Percentiles rank a stretch among this genome's conserved stretches.
Conservation (phyloP, 2,888 invertebrate genomes). For the Lapara coniferarum region DNA sequence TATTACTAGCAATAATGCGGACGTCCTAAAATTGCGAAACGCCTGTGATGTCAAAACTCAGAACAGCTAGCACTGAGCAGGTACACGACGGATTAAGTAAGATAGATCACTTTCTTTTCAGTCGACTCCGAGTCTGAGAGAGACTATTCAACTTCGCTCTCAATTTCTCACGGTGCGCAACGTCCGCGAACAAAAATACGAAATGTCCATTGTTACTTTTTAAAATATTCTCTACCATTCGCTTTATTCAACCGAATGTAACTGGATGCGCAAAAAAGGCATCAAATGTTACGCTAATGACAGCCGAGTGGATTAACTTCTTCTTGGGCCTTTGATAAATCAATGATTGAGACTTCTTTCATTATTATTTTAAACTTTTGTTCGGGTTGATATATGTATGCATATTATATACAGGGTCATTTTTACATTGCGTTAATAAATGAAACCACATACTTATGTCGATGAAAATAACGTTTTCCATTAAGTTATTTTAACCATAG, state of each 20-base stretch:
- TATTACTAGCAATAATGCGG: conserved; percentile 29
- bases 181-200: conserved; percentile 36
- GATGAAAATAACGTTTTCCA: no score
- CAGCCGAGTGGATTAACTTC: conserved; percentile 8
- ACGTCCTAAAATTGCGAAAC: conserved; percentile 53
- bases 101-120: conserved; percentile 71
- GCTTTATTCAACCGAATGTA: conserved; percentile 25
- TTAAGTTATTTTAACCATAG: no score
- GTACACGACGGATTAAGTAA: conserved; percentile 58
- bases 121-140: conserved; percentile 45
- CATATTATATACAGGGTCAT: no score
- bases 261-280: conserved; percentile 20
- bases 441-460: no score
- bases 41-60: conserved; percentile 47
- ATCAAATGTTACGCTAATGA: conserved; percentile 14
- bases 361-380: background rate
- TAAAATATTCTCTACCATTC: conserved; percentile 22
- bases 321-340: background rate
- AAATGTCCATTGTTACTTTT: conserved; percentile 38
- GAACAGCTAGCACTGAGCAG: conserved; percentile 32
- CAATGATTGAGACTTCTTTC: background rate
- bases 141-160: conserved; percentile 59
- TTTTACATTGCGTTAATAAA: no score
- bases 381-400: background rate
- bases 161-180: conserved; percentile 46